Percentiles rank a stretch among this genome's conserved stretches.
Evolutionary conservation across 1,140 invertebrate species (phyloP).

Genomic region (Galleria mellonella): DNA sequence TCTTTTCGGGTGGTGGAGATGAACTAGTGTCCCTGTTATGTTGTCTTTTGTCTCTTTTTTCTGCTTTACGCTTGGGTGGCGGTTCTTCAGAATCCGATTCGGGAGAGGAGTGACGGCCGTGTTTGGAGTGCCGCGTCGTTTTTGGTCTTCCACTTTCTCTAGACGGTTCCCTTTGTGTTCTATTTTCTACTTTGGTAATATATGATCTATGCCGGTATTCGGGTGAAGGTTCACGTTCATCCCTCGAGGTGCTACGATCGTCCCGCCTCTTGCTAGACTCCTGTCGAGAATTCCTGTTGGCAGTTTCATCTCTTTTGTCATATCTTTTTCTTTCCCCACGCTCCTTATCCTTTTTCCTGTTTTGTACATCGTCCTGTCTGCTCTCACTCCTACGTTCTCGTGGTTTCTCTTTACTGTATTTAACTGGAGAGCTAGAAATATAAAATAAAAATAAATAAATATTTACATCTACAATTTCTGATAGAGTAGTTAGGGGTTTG

Average conservation of each 20-base stretch:
- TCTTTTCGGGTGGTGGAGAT: conserved; percentile 50
- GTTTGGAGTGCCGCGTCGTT: conserved; percentile 23
- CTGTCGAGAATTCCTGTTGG: conserved; percentile 18
- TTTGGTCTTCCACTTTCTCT: conserved; percentile 26
- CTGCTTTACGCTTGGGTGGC: conserved; percentile 18
- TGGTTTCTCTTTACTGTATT: conserved; percentile 41
- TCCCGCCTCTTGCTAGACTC: conserved; percentile 20
- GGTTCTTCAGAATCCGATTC: conserved; percentile 31
- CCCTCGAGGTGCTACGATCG: conserved; percentile 28
- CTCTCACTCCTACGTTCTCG: conserved; percentile 27
- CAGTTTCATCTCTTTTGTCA: conserved; percentile 14
- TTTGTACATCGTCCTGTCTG: conserved; percentile 26
- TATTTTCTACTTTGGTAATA: conserved; percentile 52
- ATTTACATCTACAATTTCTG: too few species aligned
- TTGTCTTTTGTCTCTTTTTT: conserved; percentile 34
- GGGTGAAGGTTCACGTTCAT: conserved; percentile 28
- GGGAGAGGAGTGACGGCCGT: conserved; percentile 19
- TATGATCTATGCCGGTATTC: conserved; percentile 37
- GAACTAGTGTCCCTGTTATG: conserved; percentile 23
- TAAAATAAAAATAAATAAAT: too few species aligned
- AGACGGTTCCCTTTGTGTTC: conserved; percentile 28
- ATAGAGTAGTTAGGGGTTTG: too few species aligned
- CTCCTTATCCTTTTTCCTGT: conserved; percentile 32
- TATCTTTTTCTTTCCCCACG: conserved; percentile 33
- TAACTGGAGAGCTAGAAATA: conserved; percentile 51